phyloP scores from a whole-genome alignment of 2,113 vertebrate species.

The Scopus umbretta region DNA sequence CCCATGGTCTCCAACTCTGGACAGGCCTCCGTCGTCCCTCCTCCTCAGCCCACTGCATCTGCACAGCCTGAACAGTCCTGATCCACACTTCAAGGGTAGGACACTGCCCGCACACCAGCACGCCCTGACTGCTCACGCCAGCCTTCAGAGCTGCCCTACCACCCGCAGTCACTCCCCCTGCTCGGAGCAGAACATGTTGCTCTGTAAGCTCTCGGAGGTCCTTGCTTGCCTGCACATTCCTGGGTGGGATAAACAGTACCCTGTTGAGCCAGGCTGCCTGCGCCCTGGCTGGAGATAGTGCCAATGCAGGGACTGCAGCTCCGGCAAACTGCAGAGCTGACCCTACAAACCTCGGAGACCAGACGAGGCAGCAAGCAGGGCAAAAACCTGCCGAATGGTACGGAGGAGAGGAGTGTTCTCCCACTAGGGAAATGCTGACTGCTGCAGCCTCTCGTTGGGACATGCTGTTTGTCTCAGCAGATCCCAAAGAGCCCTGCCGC shows the following conservation, averaged over 20 bases:
- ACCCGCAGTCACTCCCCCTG: not conserved
- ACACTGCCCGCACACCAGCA: not conserved
- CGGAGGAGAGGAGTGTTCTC: not conserved
- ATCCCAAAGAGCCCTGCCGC: not conserved
- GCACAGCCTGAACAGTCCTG: not conserved
- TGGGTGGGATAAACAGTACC: constrained; percentile 5
- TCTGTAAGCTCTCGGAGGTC: not conserved
- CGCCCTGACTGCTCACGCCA: rapidly evolving
- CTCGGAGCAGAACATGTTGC: not conserved
- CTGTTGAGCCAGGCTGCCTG: not conserved
- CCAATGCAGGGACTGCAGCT: not conserved
- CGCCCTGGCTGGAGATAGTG: not conserved
- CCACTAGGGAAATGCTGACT: not conserved
- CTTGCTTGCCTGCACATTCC: not conserved
- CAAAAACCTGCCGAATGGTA: not conserved
- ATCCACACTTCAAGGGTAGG: not conserved
- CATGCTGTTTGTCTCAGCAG: not conserved
- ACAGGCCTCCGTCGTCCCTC: not conserved
- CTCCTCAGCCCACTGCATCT: not conserved
- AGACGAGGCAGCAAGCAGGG: not conserved
- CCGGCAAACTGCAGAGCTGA: not conserved
- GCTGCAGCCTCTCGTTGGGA: not conserved
- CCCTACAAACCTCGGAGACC: not conserved
- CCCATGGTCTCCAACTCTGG: too few relatives aligned
- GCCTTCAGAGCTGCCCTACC: not conserved